Conservation (phyloP, 2,888 invertebrate species). For the Ctena decussata region DNA sequence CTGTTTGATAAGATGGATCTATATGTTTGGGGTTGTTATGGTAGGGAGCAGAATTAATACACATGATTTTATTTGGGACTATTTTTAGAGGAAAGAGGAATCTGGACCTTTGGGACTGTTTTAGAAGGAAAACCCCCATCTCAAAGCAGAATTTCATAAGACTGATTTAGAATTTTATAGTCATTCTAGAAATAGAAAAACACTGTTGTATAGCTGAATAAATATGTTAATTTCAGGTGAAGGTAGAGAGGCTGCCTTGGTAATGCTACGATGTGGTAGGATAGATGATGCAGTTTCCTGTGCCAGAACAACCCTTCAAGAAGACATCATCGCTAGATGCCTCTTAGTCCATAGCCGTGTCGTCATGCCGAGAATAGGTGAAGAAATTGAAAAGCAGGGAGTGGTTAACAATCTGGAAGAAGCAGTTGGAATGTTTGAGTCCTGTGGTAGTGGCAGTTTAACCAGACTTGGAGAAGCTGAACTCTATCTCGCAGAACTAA, state of each 20-base stretch:
- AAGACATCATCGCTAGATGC: constrained; percentile 65
- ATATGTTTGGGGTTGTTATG: too few relatives aligned
- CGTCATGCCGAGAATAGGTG: constrained; percentile 40
- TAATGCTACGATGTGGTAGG: constrained; percentile 67
- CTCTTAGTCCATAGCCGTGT: constrained; percentile 64
- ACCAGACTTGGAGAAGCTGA: constrained; percentile 56
- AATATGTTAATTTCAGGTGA: constrained; percentile 67
- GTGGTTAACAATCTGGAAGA: constrained; percentile 39
- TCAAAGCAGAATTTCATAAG: too few relatives aligned
- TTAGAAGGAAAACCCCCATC: too few relatives aligned
- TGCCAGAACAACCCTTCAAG: constrained; percentile 63
- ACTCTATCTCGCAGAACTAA: constrained; percentile 50
- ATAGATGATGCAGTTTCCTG: constrained; percentile 61
- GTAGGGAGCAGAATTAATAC: too few relatives aligned
- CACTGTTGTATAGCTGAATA: too few relatives aligned
- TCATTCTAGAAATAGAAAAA: too few relatives aligned
- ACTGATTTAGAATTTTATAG: too few relatives aligned
- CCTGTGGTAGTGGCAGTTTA: constrained; percentile 38
- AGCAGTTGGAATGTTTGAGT: constrained; percentile 57
- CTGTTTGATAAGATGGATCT: too few relatives aligned
- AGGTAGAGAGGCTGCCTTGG: constrained; percentile 61
- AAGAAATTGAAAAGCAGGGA: constrained; percentile 9
- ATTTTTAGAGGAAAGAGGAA: too few relatives aligned
- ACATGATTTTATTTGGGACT: too few relatives aligned
- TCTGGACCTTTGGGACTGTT: too few relatives aligned